Percentiles rank a stretch among this genome's conserved stretches.
Evolutionary conservation across 2,888 invertebrate genomes (phyloP).

Genomic region (Orchestes rusci): DNA sequence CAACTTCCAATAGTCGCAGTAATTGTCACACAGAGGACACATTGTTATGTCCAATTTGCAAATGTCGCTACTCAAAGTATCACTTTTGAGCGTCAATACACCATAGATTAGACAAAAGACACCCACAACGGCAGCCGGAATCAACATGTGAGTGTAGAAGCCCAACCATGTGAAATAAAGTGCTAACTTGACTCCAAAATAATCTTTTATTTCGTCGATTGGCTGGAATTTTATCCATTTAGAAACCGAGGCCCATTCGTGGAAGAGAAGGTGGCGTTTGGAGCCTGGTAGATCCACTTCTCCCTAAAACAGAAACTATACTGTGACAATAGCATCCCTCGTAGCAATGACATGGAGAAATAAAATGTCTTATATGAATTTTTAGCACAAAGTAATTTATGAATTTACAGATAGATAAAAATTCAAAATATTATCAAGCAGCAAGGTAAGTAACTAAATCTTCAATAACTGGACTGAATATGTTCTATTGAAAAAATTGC

Average conservation of each 20-base stretch:
- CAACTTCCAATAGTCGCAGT: constrained; percentile 69
- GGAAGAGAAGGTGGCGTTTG: constrained; percentile 50
- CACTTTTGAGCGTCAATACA: constrained; percentile 44
- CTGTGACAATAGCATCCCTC: too few species aligned
- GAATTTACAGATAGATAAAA: too few species aligned
- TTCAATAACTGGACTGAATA: too few species aligned
- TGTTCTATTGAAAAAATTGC: too few species aligned
- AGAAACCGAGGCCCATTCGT: constrained; percentile 63
- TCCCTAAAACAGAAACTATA: constrained; percentile 49
- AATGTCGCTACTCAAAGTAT: constrained; percentile 51
- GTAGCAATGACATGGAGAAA: too few species aligned
- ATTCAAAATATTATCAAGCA: too few species aligned
- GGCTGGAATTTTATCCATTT: constrained; percentile 70
- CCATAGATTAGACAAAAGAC: constrained; percentile 59
- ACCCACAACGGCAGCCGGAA: constrained; percentile 64
- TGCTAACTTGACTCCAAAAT: constrained; percentile 70
- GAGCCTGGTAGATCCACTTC: constrained; percentile 46
- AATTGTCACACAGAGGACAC: constrained; percentile 75
- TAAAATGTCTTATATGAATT: too few species aligned
- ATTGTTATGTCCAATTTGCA: constrained; percentile 58
- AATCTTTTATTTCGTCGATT: constrained; percentile 67
- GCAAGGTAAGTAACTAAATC: too few species aligned
- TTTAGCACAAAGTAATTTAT: too few species aligned
- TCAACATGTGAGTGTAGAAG: constrained; percentile 77
- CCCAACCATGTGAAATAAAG: constrained; percentile 82